These are phyloP conservation scores for Philhelius pedissequus DNA, from an alignment of 2,888 invertebrate genomes.

Conservation along the genomic window DNA sequence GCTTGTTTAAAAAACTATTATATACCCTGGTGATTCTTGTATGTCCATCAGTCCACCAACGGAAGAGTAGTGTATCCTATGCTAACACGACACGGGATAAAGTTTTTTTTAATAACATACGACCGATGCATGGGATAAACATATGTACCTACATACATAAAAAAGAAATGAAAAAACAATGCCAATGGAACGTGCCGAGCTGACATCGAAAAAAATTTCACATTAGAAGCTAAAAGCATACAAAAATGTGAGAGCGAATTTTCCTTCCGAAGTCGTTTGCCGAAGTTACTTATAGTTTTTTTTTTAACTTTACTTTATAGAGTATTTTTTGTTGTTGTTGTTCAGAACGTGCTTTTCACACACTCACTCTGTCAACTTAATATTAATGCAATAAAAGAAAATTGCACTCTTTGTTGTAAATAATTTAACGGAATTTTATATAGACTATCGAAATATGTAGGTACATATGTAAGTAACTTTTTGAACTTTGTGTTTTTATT, in stretches of 20 bases:
- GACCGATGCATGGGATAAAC: not conserved
- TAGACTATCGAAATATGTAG: no score
- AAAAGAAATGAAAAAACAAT: not conserved
- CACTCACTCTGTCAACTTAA: not conserved
- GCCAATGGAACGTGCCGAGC: not conserved
- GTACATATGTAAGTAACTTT: no score
- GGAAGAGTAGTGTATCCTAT: not conserved
- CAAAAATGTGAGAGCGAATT: not conserved
- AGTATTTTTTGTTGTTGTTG: not conserved
- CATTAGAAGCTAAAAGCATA: not conserved
- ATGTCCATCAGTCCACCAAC: not conserved
- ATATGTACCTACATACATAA: no score
- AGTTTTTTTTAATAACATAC: not conserved
- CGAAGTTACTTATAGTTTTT: not conserved
- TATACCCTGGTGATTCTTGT: not conserved
- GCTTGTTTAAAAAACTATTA: not conserved
- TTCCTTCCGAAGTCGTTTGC: not conserved
- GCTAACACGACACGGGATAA: not conserved
- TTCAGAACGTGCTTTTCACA: not conserved
- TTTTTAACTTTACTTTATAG: not conserved
- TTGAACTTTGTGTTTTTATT: no score
- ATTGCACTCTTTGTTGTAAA: not conserved
- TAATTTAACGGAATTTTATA: not conserved
- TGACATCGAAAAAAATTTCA: not conserved
- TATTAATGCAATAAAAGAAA: not conserved